phyloP scores from a whole-genome alignment of 2,113 vertebrate species.

The Bettongia penicillata region DNA sequence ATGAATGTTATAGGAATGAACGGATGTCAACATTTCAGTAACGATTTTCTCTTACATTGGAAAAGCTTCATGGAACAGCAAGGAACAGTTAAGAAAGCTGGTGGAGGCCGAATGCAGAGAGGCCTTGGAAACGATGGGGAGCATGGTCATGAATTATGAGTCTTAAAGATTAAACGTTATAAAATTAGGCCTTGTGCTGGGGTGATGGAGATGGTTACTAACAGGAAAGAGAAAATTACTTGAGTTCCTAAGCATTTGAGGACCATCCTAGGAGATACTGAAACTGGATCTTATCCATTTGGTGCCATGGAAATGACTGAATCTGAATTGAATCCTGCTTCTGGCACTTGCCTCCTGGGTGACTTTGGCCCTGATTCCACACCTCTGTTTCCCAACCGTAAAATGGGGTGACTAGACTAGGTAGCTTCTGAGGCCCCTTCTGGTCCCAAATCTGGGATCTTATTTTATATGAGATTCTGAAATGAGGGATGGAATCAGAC shows the following conservation, averaged over 20 bases:
- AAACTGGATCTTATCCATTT: neutral
- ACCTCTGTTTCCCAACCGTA: neutral
- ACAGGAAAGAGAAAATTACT: neutral
- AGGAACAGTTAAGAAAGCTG: neutral
- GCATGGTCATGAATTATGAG: neutral
- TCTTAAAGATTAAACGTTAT: neutral
- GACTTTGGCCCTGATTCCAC: neutral
- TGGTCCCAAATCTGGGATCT: neutral
- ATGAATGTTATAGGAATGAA: neutral
- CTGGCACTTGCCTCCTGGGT: neutral
- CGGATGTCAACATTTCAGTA: neutral
- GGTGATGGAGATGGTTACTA: neutral
- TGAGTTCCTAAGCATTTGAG: neutral
- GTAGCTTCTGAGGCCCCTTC: neutral
- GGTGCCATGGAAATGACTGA: neutral
- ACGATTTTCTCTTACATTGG: neutral
- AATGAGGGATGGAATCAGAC: neutral
- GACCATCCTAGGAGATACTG: neutral
- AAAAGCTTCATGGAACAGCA: neutral
- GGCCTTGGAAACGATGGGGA: neutral
- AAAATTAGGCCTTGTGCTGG: constrained; percentile 13
- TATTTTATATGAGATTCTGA: neutral
- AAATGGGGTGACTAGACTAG: neutral
- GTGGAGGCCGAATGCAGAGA: neutral
- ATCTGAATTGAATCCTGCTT: neutral